These are phyloP conservation scores for Parasteatoda tepidariorum DNA, from an alignment of 1,140 invertebrate species.

Conservation along the genomic window DNA sequence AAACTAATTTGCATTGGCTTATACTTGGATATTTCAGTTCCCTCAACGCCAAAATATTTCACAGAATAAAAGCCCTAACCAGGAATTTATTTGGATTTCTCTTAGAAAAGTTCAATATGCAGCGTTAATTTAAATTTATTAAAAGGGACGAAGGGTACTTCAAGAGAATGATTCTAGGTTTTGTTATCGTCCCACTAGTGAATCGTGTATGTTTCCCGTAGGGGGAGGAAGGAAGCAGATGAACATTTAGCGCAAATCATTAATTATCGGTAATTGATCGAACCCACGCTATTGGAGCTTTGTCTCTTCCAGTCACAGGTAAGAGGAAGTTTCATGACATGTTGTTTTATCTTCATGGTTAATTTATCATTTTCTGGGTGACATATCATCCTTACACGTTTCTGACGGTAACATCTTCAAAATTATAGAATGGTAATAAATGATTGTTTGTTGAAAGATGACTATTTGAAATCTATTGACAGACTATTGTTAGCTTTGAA, in stretches of 20 bases:
- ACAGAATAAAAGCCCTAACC: slow-evolving; percentile 9
- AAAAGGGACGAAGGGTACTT: slow-evolving; percentile 12
- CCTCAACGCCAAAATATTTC: slow-evolving; percentile 10
- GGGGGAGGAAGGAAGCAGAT: background rate
- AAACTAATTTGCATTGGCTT: slow-evolving; percentile 25
- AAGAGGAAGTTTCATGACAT: slow-evolving; percentile 16
- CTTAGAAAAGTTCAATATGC: background rate
- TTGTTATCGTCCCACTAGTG: slow-evolving; percentile 12
- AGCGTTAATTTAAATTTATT: slow-evolving; percentile 35
- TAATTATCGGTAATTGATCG: slow-evolving; percentile 34
- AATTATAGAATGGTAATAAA: no score
- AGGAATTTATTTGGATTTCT: background rate
- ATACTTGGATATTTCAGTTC: background rate
- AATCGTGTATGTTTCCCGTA: background rate
- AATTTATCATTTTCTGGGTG: slow-evolving; percentile 35
- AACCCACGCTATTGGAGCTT: background rate
- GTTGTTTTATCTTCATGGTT: background rate
- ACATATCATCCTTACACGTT: no score
- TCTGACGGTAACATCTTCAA: no score
- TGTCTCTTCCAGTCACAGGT: slow-evolving; percentile 3
- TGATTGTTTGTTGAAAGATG: no score
- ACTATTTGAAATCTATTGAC: no score
- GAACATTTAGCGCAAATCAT: no score
- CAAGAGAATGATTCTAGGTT: no score
- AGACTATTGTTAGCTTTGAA: no score